Base-by-base conservation (phyloP, 2,797 vertebrate genomes). In the Tolypeutes matacus region DNA sequence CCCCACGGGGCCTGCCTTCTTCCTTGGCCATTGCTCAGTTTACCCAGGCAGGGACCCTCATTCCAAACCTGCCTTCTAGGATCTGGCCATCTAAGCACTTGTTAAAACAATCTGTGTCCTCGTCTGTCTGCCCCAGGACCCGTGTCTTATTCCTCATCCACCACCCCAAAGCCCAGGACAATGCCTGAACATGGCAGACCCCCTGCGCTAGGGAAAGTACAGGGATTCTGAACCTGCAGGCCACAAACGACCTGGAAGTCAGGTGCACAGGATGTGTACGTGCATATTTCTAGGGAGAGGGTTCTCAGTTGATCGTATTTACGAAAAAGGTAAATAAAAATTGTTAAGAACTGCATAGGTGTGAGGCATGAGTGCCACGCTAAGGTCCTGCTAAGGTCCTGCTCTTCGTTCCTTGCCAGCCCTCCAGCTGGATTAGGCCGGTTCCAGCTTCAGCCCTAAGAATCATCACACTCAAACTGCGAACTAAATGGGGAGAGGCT, bases 101-200 rank as follows among this genome's bases (percentile, higher is more conserved):
- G 7, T 29, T 80, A 56, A 60, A 42, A 53, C 23, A 73, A 86
- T 39, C 17, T 18, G 21, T 21, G 34, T 51, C 15, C 56, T 62
- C 62, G 69, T 72, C 56, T 49, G 5, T 20, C 12, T 25, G 73
- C 39, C 29, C 72, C 46, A 58, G 89, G 42, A 70, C 31, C 58
- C 69, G n/a, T 0, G 36, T 58, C 72, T 21, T 15, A 70, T 3
- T 76, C 65, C 70, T 2, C 0, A 0, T 29, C 23, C 23, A 18
- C n/a, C 3, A 18, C 1, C 31, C 86, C 27, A 56, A 11, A 0
- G 9, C 13, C 27, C 67, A 56, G 51, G 2, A 27, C 3, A 0
- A 70, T 2, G 15, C 15, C 76, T 31, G 39, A 56, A 65, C 58
- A 56, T 27, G 25, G n/a, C 0, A 73, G 42, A 23, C 39, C 42